A percentile compares a stretch with the other conserved stretches of the same genome.
These are phyloP conservation scores for Hypolimnas misippus DNA, from an alignment of 2,888 invertebrate genomes.

Conservation along the genomic window DNA sequence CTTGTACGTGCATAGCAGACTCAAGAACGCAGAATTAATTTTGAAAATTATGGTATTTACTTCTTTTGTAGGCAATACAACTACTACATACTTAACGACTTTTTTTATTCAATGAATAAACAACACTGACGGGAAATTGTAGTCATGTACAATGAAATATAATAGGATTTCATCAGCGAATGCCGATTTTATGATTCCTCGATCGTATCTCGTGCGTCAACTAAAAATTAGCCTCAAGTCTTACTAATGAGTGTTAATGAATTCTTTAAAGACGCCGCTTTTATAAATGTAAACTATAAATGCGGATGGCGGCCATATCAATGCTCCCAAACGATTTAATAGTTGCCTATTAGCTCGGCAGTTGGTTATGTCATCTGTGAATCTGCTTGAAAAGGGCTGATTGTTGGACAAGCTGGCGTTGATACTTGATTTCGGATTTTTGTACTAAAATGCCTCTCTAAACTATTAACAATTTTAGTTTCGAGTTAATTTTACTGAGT, in stretches of 20 bases:
- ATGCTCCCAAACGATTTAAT: constrained; percentile 54
- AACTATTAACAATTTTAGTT: too few species aligned
- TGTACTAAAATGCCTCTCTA: too few species aligned
- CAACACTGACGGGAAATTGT: neutral
- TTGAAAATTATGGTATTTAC: too few species aligned
- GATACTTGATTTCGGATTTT: too few species aligned
- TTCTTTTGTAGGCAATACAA: too few species aligned
- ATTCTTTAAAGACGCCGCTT: constrained; percentile 58
- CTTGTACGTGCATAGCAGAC: too few species aligned
- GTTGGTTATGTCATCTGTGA: constrained; percentile 15
- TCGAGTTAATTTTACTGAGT: too few species aligned
- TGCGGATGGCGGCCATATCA: constrained; percentile 47
- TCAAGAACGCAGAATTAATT: too few species aligned
- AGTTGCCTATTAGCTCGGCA: constrained; percentile 56
- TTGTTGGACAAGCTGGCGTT: too few species aligned
- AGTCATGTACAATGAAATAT: neutral
- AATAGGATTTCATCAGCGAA: neutral
- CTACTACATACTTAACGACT: neutral
- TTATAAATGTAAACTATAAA: constrained; percentile 52
- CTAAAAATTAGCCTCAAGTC: constrained; percentile 44
- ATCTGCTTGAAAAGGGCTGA: neutral
- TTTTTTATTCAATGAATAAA: neutral
- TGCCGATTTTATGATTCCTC: constrained; percentile 19
- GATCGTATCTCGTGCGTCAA: constrained; percentile 28
- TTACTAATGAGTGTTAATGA: constrained; percentile 64